A percentile compares a stretch with the other conserved stretches of the same genome.
Conservation (phyloP, 1,140 invertebrate species). For the Drosophila trapezifrons region DNA sequence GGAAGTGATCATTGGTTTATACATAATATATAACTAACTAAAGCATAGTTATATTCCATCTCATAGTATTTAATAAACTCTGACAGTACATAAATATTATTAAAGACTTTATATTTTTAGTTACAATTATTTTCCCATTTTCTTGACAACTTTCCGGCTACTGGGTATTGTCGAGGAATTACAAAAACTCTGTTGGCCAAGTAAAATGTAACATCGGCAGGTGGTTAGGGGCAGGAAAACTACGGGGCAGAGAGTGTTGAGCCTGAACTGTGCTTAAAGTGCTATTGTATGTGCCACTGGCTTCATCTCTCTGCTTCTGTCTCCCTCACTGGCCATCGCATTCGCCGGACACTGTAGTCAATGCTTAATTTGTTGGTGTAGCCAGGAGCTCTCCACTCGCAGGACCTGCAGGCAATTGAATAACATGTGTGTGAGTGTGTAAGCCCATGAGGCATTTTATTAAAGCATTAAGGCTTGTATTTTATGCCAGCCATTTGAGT, state of each 20-base stretch:
- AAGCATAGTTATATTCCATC: no score
- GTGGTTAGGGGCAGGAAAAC: constrained; percentile 28
- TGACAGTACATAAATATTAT: no score
- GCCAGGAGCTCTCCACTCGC: constrained; percentile 15
- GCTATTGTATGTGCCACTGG: constrained; percentile 40
- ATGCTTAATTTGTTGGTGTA: constrained; percentile 69
- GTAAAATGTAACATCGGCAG: constrained; percentile 42
- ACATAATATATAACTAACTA: no score
- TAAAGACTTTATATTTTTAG: no score
- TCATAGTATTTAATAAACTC: no score
- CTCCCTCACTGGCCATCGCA: constrained; percentile 1
- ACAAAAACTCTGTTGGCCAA: constrained; percentile 27
- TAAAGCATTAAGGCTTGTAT: constrained; percentile 72
- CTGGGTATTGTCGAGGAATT: constrained; percentile 31
- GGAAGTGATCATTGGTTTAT: background rate
- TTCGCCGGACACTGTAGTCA: constrained; percentile 41
- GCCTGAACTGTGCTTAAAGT: constrained; percentile 58
- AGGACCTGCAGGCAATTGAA: constrained; percentile 60
- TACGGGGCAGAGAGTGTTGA: constrained; percentile 46
- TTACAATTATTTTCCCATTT: background rate
- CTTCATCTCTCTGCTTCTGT: constrained; percentile 6
- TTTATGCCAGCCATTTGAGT: constrained; percentile 61
- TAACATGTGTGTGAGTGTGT: constrained; percentile 60
- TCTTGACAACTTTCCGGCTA: background rate
- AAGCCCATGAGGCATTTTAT: constrained; percentile 61